Conservation (phyloP, 2,797 vertebrate species). For the Masticophis lateralis region DNA sequence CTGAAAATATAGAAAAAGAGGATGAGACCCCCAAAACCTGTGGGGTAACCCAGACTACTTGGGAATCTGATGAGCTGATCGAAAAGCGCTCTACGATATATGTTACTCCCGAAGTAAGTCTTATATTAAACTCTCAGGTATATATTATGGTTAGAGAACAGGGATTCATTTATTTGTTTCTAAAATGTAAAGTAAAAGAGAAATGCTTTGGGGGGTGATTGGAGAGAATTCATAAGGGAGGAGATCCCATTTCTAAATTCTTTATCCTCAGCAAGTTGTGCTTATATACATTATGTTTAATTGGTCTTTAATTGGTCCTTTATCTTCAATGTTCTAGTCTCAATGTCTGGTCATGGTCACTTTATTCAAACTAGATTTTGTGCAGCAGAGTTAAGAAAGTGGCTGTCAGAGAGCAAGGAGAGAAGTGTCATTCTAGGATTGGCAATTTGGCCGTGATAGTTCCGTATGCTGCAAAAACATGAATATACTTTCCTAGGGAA, state of each 20-base stretch:
- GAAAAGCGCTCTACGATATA: accelerated
- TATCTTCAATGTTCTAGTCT: neutral
- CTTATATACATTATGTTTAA: neutral
- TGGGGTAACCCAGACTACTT: neutral
- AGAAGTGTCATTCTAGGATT: neutral
- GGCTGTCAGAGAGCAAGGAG: no score
- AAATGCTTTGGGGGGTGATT: neutral
- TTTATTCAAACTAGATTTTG: no score
- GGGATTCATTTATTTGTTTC: neutral
- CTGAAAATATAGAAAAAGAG: neutral
- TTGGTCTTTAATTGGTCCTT: neutral
- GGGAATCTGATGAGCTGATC: neutral
- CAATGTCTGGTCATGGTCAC: no score
- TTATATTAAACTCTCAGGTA: neutral
- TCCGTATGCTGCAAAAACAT: neutral
- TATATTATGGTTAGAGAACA: neutral
- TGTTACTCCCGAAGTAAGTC: constrained; percentile 41
- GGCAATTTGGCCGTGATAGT: neutral
- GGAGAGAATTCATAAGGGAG: neutral
- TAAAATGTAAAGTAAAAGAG: no score
- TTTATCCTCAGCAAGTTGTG: neutral
- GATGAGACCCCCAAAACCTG: neutral
- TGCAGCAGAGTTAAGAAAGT: no score
- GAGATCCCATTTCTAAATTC: neutral
- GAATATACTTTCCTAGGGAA: neutral